Base-by-base conservation (phyloP, 2,797 vertebrate species). In the Fistularia tabacaria region DNA sequence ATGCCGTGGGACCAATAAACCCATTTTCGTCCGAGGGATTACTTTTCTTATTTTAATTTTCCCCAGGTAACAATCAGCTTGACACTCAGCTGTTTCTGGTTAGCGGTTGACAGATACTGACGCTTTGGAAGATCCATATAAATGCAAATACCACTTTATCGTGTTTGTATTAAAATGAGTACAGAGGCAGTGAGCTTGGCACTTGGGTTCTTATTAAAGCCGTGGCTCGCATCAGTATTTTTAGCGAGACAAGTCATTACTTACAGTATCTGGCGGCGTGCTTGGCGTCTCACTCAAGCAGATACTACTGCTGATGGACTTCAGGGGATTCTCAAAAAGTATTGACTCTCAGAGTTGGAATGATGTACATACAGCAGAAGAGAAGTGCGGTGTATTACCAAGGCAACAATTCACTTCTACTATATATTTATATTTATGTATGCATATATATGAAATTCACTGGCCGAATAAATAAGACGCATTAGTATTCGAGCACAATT, bases 61-160 rank as follows among this genome's bases (percentile, higher is more conserved):
- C 83, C 68, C 73, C 87, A 87, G 11, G 87, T 88, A 88, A 89
- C 78, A 89, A 88, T 89, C 87, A 86, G 73, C 77, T 77, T 76
- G 79, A 84, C 52, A 66, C 77, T 81, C 72, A 81, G 82, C 80
- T 83, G 81, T 87, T 89, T 83, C 73, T 73, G 63, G 70, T 64
- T 73, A 69, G 50, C 60, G 69, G 73, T 73, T 79, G 69, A 50
- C 73, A 81, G 79, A 73, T 69, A 71, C 71, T 79, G 76, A 74
- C 62, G 59, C 51, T 72, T 73, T 83, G 76, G 73, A 82, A 80
- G 85, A 87, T 84, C 89, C 79, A 91, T 92, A 91, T 91, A 92
- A 89, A 92, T 91, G 90, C 88, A 90, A 92, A 91, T 92, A 61
- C 51, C 79, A 76, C 69, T 86, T 87, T 89, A 89, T 87, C 87